These are phyloP conservation scores for Xiphydria camelus DNA, from an alignment of 2,888 invertebrate species.

Conservation along the genomic window DNA sequence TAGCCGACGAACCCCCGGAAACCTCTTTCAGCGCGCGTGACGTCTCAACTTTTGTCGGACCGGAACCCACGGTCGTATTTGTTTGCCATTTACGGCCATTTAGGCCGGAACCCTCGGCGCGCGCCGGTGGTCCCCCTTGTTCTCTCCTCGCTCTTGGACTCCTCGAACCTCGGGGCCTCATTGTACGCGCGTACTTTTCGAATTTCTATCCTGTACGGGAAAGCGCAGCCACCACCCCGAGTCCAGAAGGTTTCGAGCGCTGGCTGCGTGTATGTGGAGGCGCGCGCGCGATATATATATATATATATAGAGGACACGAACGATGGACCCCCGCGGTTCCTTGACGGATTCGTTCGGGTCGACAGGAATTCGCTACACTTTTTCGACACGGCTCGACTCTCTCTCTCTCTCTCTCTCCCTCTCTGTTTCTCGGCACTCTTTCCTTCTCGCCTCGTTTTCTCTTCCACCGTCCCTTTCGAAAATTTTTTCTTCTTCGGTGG, in stretches of 20 bases:
- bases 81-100: conserved; percentile 46
- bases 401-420: conserved; percentile 6
- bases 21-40: conserved; percentile 21
- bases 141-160: conserved; percentile 7
- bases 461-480: too few species aligned
- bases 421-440: neutral
- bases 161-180: conserved; percentile 15
- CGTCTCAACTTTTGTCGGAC: conserved; percentile 37
- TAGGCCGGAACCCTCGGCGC: conserved; percentile 36
- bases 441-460: neutral
- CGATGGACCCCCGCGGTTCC: conserved; percentile 36
- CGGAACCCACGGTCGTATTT: conserved; percentile 39
- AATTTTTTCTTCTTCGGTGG: neutral
- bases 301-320: too few species aligned
- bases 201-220: too few species aligned
- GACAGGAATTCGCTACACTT: conserved; percentile 49
- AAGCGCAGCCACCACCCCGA: too few species aligned
- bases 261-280: too few species aligned
- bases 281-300: too few species aligned
- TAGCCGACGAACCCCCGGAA: neutral
- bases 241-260: too few species aligned
- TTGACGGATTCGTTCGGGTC: conserved; percentile 51
- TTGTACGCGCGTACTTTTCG: neutral
- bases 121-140: conserved; percentile 25
- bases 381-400: conserved; percentile 33